Evolutionary conservation across 2,888 invertebrate species (phyloP).

Genomic region (Drosophila neonasuta): DNA sequence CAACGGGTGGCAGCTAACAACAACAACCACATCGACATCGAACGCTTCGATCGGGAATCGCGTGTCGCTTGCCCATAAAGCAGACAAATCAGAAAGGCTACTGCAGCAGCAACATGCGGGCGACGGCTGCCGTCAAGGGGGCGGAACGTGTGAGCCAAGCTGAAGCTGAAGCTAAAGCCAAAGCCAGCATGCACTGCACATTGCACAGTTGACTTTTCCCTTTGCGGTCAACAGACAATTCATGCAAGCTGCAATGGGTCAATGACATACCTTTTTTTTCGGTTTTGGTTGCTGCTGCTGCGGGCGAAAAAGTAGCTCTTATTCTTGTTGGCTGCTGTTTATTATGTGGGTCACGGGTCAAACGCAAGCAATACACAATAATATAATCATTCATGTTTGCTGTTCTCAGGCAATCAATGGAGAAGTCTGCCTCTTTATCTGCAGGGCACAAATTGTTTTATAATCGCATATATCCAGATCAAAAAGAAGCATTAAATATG

Average conservation of each 20-base stretch:
- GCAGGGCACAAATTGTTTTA: conserved; percentile 25
- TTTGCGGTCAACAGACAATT: conserved; percentile 38
- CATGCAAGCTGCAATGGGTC: conserved; percentile 48
- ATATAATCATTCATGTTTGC: conserved; percentile 21
- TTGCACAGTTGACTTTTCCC: conserved; percentile 34
- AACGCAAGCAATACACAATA: conserved; percentile 52
- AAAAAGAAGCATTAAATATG: conserved; percentile 22
- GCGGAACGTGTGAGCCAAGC: conserved; percentile 45
- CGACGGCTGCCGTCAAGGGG: conserved; percentile 21
- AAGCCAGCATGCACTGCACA: conserved; percentile 40
- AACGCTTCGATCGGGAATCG: conserved; percentile 65
- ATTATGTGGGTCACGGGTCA: conserved; percentile 74
- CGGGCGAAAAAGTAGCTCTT: conserved; percentile 49
- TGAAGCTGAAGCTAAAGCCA: not conserved
- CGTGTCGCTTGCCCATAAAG: conserved; percentile 69
- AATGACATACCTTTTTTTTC: conserved; percentile 53
- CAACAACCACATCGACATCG: conserved; percentile 7
- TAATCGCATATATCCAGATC: conserved; percentile 6
- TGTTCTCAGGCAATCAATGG: conserved; percentile 15
- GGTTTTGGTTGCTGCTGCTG: conserved; percentile 28
- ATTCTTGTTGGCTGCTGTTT: conserved; percentile 15
- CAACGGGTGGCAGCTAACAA: conserved; percentile 33
- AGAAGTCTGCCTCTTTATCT: not conserved
- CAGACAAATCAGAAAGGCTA: conserved; percentile 62
- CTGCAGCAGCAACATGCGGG: conserved; percentile 42